Percentiles rank a stretch among this genome's conserved stretches.
phyloP scores from a whole-genome alignment of 2,888 invertebrate species.

The Ernsta delagoae region DNA sequence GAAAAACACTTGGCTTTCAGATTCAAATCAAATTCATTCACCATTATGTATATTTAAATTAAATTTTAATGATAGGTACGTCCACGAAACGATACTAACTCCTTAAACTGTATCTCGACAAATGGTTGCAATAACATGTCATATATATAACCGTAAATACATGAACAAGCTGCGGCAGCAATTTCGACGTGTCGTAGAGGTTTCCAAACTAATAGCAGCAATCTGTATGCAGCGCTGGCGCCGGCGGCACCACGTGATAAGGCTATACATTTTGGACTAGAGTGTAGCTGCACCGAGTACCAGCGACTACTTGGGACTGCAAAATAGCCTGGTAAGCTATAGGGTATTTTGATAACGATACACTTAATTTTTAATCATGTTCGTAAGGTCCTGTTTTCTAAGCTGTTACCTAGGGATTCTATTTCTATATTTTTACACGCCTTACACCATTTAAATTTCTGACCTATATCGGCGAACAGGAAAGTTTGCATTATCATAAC shows the following conservation, averaged over 20 bases:
- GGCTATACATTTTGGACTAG: conserved; percentile 23
- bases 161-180: conserved; percentile 6
- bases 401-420: too few relatives aligned
- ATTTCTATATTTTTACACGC: too few relatives aligned
- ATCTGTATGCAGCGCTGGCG: conserved; percentile 57
- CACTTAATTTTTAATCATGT: too few relatives aligned
- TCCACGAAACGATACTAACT: background rate
- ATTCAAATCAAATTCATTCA: too few relatives aligned
- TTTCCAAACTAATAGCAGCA: conserved; percentile 57
- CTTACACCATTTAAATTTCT: too few relatives aligned
- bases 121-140: background rate
- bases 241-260: conserved; percentile 17
- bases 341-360: background rate
- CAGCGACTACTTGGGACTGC: background rate
- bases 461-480: too few relatives aligned
- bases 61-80: too few relatives aligned
- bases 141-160: background rate
- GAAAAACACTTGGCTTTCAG: too few relatives aligned
- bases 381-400: too few relatives aligned
- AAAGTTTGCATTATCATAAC: too few relatives aligned
- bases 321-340: background rate
- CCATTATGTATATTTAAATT: too few relatives aligned
- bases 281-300: background rate
- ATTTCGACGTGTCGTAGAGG: conserved; percentile 42
- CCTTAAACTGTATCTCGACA: conserved; percentile 4